Conservation (phyloP, 2,888 invertebrate genomes). For the Tipula confusa region DNA sequence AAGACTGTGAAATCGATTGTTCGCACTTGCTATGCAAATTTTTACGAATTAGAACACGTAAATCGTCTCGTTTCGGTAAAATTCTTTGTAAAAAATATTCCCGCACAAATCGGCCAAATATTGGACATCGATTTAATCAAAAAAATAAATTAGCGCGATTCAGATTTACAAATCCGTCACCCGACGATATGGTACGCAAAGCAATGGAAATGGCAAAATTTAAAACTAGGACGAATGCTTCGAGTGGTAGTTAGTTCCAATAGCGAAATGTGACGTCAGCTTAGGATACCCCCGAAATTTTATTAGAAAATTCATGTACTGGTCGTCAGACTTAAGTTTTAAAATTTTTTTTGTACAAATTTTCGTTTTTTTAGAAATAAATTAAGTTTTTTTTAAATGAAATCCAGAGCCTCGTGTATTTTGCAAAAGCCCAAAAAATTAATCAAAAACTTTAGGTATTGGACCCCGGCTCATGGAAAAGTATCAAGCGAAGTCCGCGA, state of each 20-base stretch:
- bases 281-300: too few species aligned
- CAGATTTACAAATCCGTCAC: constrained; percentile 58
- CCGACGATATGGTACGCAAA: constrained; percentile 55
- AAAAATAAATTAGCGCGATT: constrained; percentile 47
- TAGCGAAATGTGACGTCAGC: too few species aligned
- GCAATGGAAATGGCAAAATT: constrained; percentile 36
- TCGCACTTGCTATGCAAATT: constrained; percentile 32
- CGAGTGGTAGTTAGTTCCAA: background rate
- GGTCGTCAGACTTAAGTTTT: background rate
- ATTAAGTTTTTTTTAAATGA: background rate
- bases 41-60: background rate
- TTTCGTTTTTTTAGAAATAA: background rate
- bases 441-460: constrained; percentile 35
- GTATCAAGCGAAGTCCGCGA: constrained; percentile 32
- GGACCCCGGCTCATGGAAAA: constrained; percentile 35
- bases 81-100: constrained; percentile 49
- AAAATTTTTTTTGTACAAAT: background rate
- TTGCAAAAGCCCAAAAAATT: background rate
- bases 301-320: background rate
- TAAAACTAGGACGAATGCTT: background rate
- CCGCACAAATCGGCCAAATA: constrained; percentile 37
- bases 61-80: constrained; percentile 52
- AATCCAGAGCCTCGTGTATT: background rate
- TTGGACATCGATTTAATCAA: constrained; percentile 35
- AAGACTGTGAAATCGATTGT: constrained; percentile 42